Evolutionary conservation across 2,797 vertebrate genomes (phyloP), one percentile per base, ranked within the genome.

Genomic region (Lepilemur septentrionalis): DNA sequence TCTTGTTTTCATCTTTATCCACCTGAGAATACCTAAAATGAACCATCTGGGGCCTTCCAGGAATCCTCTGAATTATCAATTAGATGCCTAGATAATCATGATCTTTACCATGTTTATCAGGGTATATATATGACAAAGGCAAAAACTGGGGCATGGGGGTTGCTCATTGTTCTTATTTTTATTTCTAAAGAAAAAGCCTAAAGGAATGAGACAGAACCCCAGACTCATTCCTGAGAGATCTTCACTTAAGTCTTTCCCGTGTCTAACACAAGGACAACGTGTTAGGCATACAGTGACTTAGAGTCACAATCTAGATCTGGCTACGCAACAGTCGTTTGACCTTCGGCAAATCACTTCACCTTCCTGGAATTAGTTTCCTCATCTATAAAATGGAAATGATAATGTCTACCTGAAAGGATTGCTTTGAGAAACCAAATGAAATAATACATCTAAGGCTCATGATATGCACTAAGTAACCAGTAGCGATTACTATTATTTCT

Each of bases 1-100:
- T 81, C 76, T 89, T 82, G n/a, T 84, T 90, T 96, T 93, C 81
- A 52, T 92, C 61, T 25, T 86, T 94, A 87, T 14, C 25, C 81
- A 85, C 76, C 69, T 94, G 92, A 95, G 93, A 67, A 76, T 76
- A 69, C 20, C 32, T 59, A 38, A 32, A 96, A 89, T 75, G 81
- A 89, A 78, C 61, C 63, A 94, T 43, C 46, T 46, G 22, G 35
- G 86, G 14, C 48, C 41, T 87, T 89, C 79, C 35, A 92, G 78
- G 69, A 97, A 67, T 92, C 70, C 61, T 79, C 14, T 69, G 1
- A 17, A 94, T 20, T 41, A 12, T 73, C 38, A 94, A 97, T 86
- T 72, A 93, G 79, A 91, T 65, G n/a, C 59, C 20, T 32, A 76
- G 73, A 70, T n/a, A 89, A 90, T 63, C 41, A 70, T 11, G 18